phyloP scores from a whole-genome alignment of 2,888 invertebrate species.

The Villa cingulata region DNA sequence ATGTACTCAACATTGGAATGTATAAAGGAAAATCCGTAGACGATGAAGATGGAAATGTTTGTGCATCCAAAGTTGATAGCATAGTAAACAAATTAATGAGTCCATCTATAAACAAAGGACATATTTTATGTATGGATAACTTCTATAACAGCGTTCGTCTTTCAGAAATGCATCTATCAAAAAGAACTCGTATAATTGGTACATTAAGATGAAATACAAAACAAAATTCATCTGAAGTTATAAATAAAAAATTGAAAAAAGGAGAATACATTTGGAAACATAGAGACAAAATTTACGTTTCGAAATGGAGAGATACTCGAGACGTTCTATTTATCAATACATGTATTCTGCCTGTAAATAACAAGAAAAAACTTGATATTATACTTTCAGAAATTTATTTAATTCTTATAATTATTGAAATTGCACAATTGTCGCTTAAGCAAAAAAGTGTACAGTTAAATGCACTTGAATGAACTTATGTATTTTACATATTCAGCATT shows the following conservation, averaged over 20 bases:
- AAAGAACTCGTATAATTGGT: conserved; percentile 4
- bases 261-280: conserved; percentile 2
- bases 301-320: conserved; percentile 1
- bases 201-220: conserved; percentile 4
- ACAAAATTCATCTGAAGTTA: conserved; percentile 1
- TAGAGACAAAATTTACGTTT: not conserved
- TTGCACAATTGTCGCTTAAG: no score
- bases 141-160: conserved; percentile 8
- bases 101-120: conserved; percentile 9
- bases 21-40: conserved; percentile 1
- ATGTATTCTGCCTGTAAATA: no score
- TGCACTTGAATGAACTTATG: no score
- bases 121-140: conserved; percentile 10
- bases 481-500: no score
- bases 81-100: conserved; percentile 5
- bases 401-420: no score
- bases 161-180: not conserved
- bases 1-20: not conserved
- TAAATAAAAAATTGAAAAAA: conserved; percentile 4
- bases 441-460: no score
- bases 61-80: conserved; percentile 2
- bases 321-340: conserved; percentile 7
- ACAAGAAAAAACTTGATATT: no score
- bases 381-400: no score
- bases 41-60: not conserved